These are phyloP conservation scores for Intellagama lesueurii DNA, from an alignment of 2,797 vertebrate genomes.

Conservation along the genomic window DNA sequence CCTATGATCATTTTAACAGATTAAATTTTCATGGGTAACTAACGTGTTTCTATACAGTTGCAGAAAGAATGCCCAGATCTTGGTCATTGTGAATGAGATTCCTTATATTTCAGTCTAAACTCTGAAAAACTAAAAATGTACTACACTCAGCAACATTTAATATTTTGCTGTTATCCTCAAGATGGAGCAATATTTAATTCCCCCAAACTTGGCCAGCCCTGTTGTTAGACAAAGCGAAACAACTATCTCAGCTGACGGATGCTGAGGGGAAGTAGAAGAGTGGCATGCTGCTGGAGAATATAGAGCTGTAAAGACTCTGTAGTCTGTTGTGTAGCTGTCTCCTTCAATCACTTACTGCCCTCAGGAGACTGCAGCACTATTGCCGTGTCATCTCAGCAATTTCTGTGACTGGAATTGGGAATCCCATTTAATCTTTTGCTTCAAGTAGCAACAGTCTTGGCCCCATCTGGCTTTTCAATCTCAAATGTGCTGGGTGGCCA, in stretches of 20 bases:
- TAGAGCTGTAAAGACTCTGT: too few relatives aligned
- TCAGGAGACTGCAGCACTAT: too few relatives aligned
- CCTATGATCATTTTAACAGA: neutral
- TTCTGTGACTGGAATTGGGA: too few relatives aligned
- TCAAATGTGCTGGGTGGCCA: too few relatives aligned
- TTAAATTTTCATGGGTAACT: neutral
- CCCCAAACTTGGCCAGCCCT: neutral
- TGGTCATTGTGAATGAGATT: neutral
- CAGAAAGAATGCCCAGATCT: neutral
- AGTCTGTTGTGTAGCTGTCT: too few relatives aligned
- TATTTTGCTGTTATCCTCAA: neutral
- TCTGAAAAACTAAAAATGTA: neutral
- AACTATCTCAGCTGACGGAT: neutral
- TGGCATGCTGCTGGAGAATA: too few relatives aligned
- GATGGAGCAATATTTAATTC: neutral
- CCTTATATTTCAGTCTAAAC: slow-evolving; percentile 1
- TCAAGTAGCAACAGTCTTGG: too few relatives aligned
- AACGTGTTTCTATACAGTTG: neutral
- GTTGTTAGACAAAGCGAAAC: neutral
- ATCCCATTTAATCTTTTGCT: too few relatives aligned
- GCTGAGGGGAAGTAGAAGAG: too few relatives aligned
- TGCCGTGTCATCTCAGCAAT: too few relatives aligned
- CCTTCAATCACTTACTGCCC: too few relatives aligned
- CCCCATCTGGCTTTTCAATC: too few relatives aligned
- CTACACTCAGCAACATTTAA: neutral